phyloP scores from a whole-genome alignment of 2,888 invertebrate species.

The Pterobdella sp. region DNA sequence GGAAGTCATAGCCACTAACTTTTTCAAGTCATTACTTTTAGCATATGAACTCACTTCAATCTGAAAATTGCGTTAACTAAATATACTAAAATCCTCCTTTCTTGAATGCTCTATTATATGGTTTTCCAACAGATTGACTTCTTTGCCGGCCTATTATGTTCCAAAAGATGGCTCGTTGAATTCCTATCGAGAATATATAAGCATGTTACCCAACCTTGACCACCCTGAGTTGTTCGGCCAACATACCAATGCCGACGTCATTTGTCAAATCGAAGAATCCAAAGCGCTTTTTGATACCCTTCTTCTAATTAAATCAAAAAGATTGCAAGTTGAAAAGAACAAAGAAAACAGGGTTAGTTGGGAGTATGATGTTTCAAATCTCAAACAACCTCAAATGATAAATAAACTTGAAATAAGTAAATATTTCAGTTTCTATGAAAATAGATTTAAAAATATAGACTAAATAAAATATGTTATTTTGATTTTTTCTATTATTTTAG shows the following conservation, averaged over 20 bases:
- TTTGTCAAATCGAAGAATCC: constrained; percentile 73
- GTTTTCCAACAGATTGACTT: constrained; percentile 56
- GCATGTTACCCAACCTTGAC: constrained; percentile 68
- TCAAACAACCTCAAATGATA: no score
- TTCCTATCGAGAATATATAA: constrained; percentile 72
- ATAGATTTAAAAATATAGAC: no score
- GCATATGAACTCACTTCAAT: no score
- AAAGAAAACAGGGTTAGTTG: constrained; percentile 66
- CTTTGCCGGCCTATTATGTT: constrained; percentile 68
- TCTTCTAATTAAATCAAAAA: constrained; percentile 67
- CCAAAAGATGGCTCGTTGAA: constrained; percentile 71
- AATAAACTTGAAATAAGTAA: no score
- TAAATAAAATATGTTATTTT: no score
- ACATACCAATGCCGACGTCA: constrained; percentile 80
- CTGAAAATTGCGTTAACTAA: no score
- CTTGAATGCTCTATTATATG: no score
- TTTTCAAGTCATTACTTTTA: constrained; percentile 59
- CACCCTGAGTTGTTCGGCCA: constrained; percentile 81
- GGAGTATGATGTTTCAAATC: no score
- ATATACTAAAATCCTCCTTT: no score
- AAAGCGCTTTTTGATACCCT: constrained; percentile 68
- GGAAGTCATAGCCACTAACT: constrained; percentile 60
- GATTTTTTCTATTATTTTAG: constrained; percentile 1
- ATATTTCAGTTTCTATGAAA: no score
- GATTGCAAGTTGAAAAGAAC: constrained; percentile 51